These are phyloP conservation scores for Dromiciops gliroides DNA, from an alignment of 2,113 vertebrate species.

Conservation along the genomic window DNA sequence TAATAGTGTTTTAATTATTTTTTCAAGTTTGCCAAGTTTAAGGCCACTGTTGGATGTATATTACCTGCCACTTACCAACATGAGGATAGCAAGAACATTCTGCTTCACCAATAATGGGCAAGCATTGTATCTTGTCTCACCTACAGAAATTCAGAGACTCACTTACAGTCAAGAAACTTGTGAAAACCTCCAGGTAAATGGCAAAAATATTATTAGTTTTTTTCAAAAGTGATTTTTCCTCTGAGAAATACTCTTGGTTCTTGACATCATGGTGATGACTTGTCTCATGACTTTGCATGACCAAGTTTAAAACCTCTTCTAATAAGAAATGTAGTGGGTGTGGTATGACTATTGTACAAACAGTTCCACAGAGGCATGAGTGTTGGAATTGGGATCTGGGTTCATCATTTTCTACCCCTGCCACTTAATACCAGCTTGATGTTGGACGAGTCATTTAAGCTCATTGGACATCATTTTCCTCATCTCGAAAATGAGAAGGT, in stretches of 20 bases:
- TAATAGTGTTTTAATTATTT: slow-evolving; percentile 66
- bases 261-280: background rate
- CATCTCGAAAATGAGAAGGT: background rate
- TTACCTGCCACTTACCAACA: slow-evolving; percentile 98
- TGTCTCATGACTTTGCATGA: background rate
- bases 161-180: slow-evolving; percentile 99
- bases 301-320: background rate
- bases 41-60: slow-evolving; percentile 98
- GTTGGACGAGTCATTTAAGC: too few species aligned
- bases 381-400: too few species aligned
- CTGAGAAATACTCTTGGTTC: background rate
- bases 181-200: slow-evolving; percentile 96
- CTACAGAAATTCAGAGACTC: slow-evolving; percentile 98
- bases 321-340: background rate
- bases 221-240: background rate
- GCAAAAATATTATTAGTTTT: slow-evolving; percentile 4
- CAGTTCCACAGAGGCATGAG: too few species aligned
- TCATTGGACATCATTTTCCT: background rate
- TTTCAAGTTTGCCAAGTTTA: slow-evolving; percentile 94
- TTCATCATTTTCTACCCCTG: too few species aligned
- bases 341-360: background rate
- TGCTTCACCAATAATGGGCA: slow-evolving; percentile 99
- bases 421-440: too few species aligned
- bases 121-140: slow-evolving; percentile 97
- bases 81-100: slow-evolving; percentile 99